phyloP scores from a whole-genome alignment of 2,113 vertebrate genomes.

The Gnathonemus echidnorhynchus region DNA sequence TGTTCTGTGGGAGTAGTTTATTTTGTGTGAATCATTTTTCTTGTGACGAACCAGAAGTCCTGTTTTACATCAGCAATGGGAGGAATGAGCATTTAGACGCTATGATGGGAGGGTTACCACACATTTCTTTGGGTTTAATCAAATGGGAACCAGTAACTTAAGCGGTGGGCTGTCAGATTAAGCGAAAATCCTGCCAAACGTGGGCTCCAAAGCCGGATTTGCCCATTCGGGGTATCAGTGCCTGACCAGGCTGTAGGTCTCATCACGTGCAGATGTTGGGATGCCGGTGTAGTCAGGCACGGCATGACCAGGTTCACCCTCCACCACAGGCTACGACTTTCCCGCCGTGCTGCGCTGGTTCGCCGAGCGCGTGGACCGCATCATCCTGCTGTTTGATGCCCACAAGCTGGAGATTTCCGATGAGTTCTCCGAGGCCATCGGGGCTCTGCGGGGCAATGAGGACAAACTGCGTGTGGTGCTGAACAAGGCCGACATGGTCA shows the following conservation, averaged over 20 bases:
- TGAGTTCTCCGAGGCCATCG: conserved; percentile 85
- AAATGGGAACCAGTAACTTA: not conserved
- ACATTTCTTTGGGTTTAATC: not conserved
- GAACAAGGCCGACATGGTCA: conserved; percentile 92
- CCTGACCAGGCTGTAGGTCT: not conserved
- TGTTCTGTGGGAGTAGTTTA: not conserved
- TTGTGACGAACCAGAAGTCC: not conserved
- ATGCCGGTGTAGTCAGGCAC: not conserved
- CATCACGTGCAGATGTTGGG: not conserved
- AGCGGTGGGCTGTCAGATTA: not conserved
- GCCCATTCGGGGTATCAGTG: not conserved
- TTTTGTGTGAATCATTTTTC: not conserved
- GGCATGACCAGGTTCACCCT: not conserved
- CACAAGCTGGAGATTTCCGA: conserved; percentile 93
- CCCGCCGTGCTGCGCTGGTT: conserved; percentile 87
- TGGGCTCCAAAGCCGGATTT: not conserved
- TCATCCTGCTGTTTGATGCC: conserved; percentile 86
- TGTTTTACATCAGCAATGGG: not conserved
- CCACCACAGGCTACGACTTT: conserved; percentile 77
- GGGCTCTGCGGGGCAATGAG: conserved; percentile 80
- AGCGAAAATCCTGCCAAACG: not conserved
- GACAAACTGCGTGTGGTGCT: conserved; percentile 91
- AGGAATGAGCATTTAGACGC: not conserved
- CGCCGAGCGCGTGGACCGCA: conserved; percentile 82
- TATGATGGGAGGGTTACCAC: not conserved